These are phyloP conservation scores for Trichomalopsis sarcophagae DNA, from an alignment of 1,140 invertebrate genomes.

Conservation along the genomic window DNA sequence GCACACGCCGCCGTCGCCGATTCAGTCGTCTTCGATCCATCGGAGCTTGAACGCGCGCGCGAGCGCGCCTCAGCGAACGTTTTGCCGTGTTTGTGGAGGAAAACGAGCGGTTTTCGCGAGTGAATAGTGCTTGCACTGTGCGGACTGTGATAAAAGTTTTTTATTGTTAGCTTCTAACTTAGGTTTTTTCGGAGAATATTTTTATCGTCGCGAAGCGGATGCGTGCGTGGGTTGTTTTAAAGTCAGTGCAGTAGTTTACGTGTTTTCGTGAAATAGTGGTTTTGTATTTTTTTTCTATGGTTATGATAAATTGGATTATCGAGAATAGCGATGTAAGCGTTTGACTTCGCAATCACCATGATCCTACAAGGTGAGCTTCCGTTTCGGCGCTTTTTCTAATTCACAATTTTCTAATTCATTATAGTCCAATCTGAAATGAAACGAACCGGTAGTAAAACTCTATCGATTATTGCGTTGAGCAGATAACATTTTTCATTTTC, in stretches of 20 bases:
- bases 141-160: background rate
- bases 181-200: no score
- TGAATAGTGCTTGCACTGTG: background rate
- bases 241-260: no score
- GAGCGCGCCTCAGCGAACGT: background rate
- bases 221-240: background rate
- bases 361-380: conserved; percentile 26
- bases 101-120: background rate
- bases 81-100: background rate
- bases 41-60: conserved; percentile 17
- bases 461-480: no score
- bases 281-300: background rate
- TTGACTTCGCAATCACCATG: background rate
- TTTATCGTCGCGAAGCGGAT: background rate
- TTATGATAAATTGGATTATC: background rate
- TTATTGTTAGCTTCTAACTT: no score
- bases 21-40: conserved; percentile 51
- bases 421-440: no score
- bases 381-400: no score
- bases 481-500: no score
- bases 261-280: background rate
- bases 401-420: no score
- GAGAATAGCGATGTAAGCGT: background rate
- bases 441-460: no score
- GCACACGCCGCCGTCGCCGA: conserved; percentile 10